Evolutionary conservation across 2,113 vertebrate genomes (phyloP), one percentile per base, ranked within the genome.

Genomic region (Chamaetylas fuelleborni): DNA sequence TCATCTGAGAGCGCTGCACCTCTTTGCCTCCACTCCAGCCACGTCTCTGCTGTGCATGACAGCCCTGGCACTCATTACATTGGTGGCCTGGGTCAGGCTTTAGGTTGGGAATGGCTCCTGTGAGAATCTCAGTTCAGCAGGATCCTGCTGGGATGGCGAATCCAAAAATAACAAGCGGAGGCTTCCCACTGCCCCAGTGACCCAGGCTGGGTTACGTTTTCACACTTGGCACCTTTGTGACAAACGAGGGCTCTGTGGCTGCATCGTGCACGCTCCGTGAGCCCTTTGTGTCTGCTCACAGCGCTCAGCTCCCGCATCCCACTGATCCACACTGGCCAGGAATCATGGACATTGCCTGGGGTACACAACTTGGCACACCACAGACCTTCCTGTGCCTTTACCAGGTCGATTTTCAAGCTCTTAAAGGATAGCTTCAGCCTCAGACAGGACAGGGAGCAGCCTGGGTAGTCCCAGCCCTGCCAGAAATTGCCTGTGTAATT

Each of bases 61-160:
- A 81, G 81, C 34, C 67, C 51, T 5, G 58, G 71, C 64, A 25
- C 82, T 66, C 76, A 5, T 31, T 19, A 26, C 45, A 4, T 3
- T 24, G 66, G 81, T 72, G 77, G 61, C 87, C 54, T 79, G 70
- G 90, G 90, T 79, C 43, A 25, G 45, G 57, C 81, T 94, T 82
- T 54, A 36, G 28, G 74, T 62, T 80, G 72, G 64, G 86, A 95
- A 83, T 3, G 24, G 79, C 34, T 76, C 9, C 14, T 25, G 47
- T 12, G 61, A 79, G 78, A 79, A 79, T 12, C 82, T 54, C 38
- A 8, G 58, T 33, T 60, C 89, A 65, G 60, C 4, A 0, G 36
- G 9, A 43, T 34, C 71, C 72, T 62, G 82, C 87, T 86, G 92
- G 69, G 76, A 69, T 22, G 42, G 77, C 0, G 0, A 56, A 82